Evolutionary conservation across 2,113 vertebrate genomes (phyloP).

Genomic region (Scytalopus superciliaris): DNA sequence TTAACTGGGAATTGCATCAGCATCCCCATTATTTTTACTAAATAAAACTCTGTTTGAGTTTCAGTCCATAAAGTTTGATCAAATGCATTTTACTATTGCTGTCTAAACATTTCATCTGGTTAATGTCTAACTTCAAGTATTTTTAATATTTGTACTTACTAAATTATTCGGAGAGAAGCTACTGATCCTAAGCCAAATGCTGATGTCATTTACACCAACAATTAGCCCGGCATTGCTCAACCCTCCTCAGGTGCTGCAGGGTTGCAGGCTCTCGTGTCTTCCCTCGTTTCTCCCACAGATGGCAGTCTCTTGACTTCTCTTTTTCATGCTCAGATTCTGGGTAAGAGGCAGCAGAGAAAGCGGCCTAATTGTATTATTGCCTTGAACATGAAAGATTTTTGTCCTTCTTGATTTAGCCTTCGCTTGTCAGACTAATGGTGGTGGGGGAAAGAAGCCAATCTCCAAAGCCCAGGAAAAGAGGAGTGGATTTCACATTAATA

Average conservation of each 20-base stretch:
- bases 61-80: conserved; percentile 57
- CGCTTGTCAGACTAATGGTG: not conserved
- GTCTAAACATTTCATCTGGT: conserved; percentile 63
- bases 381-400: conserved; percentile 17
- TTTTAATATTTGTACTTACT: conserved; percentile 69
- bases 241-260: not conserved
- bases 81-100: conserved; percentile 57
- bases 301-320: conserved; percentile 68
- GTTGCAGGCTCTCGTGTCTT: not conserved
- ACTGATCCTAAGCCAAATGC: conserved; percentile 51
- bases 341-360: not conserved
- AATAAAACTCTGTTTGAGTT: conserved; percentile 64
- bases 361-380: not conserved
- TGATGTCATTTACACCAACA: conserved; percentile 59
- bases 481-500: conserved; percentile 7
- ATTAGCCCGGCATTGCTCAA: conserved; percentile 36
- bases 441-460: not conserved
- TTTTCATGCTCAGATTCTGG: not conserved
- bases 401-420: conserved; percentile 37
- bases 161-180: conserved; percentile 52
- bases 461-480: not conserved
- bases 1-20: conserved; percentile 40
- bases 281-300: conserved; percentile 63
- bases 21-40: conserved; percentile 49
- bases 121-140: conserved; percentile 64